Evolutionary conservation across 2,797 vertebrate genomes (phyloP), one percentile per base, ranked within the genome.

Genomic region (Zonotrichia albicollis): DNA sequence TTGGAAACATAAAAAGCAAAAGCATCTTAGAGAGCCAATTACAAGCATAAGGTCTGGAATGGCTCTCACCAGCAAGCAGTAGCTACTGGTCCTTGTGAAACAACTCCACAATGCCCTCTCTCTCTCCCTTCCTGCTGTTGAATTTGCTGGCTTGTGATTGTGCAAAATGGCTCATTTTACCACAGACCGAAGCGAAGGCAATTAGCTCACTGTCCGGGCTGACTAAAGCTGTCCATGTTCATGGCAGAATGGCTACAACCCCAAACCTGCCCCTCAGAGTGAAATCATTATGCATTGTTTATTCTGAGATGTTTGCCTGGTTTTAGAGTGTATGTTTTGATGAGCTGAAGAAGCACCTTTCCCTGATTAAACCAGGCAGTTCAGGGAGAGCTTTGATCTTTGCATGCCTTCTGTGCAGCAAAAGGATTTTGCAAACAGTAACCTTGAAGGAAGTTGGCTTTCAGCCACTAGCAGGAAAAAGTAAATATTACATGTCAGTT

Each of bases 31-130:
- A 91, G 60, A 73, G 93, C 67, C 93, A 94, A 88, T 96, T 95
- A 94, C 66, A 94, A 94, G 54, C 93, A 89, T 91, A 94, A 92
- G 76, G 89, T 93, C 87, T 87, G 79, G 51, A 93, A 95, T n/a
- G 40, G 36, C 79, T 91, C 87, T 93, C 76, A 78, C 70, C 70
- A 94, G 68, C 62, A 51, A 87, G 58, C 46, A 86, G 90, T 22
- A 72, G 50, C 62, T 72, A 81, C 68, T 1, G 8, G 70, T 38
- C 84, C 66, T 92, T 58, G 42, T 38, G 76, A 64, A 91, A 83
- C 0, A 5, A 53, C 36, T 94, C 81, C 2, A 2, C 66, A 20
- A 83, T 83, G 65, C 58, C 62, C 62, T 46, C n/a, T 71, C 89
- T 83, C 79, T 83, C 79, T 75, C 68, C 58, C 29, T 72, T 84